phyloP scores from a whole-genome alignment of 2,113 vertebrate species.

The Turnix velox region DNA sequence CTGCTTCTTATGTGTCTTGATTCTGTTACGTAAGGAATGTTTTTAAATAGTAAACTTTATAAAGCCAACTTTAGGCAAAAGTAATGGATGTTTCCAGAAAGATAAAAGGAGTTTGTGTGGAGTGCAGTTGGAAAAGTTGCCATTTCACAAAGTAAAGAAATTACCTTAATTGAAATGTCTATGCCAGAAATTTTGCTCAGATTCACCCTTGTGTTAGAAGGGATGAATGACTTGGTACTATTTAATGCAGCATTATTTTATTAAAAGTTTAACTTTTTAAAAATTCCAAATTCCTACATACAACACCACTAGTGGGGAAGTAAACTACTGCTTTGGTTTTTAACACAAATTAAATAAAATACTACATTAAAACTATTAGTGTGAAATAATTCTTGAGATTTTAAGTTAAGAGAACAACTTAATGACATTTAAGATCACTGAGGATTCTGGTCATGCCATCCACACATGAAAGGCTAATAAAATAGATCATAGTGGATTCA shows the following conservation, averaged over 20 bases:
- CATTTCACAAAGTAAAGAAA: not conserved
- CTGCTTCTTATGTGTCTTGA: not conserved
- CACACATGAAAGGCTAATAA: not conserved
- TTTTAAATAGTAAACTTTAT: not conserved
- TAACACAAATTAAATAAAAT: not conserved
- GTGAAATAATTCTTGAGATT: not conserved
- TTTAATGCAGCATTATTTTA: not conserved
- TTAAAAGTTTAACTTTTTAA: not conserved
- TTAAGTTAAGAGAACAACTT: not conserved
- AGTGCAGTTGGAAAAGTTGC: not conserved
- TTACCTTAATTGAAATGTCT: not conserved
- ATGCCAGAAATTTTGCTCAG: not conserved
- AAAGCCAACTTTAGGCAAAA: not conserved
- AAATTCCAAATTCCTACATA: not conserved
- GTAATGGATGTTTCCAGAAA: not conserved
- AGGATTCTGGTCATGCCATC: not conserved
- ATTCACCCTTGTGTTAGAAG: not conserved
- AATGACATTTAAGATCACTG: not conserved
- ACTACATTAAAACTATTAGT: not conserved
- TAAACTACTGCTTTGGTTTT: not conserved
- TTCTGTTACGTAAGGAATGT: not conserved
- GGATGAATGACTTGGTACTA: not conserved
- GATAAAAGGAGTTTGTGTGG: not conserved
- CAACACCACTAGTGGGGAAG: not conserved
- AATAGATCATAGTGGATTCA: not conserved